Percentiles rank a stretch among this genome's conserved stretches.
Evolutionary conservation across 2,797 vertebrate genomes (phyloP).

Genomic region (Perdix hodgsoniae): DNA sequence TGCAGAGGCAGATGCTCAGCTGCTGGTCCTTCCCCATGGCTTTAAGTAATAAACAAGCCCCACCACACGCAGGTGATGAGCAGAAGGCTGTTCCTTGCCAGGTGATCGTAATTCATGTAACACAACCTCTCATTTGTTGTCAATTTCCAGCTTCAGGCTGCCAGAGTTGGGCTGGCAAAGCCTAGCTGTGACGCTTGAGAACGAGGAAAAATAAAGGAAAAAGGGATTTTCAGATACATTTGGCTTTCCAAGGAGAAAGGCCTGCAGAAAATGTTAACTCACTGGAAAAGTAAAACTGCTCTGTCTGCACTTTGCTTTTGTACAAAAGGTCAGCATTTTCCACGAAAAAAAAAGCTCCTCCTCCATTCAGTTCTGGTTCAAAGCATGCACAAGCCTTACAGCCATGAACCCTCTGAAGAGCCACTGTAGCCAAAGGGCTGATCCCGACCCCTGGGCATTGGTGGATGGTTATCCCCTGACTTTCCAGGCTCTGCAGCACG

Average conservation of each 20-base stretch:
- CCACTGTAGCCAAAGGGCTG: background rate
- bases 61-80: background rate
- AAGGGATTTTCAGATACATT: background rate
- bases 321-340: conserved; percentile 52
- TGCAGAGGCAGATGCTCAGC: background rate
- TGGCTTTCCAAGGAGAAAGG: background rate
- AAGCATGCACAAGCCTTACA: background rate
- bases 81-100: background rate
- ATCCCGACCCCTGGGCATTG: background rate
- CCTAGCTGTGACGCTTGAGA: background rate
- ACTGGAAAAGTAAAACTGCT: conserved; percentile 20
- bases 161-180: background rate
- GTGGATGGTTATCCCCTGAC: background rate
- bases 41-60: background rate
- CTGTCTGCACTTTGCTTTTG: conserved; percentile 40
- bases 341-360: background rate
- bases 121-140: background rate
- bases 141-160: background rate
- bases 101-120: background rate
- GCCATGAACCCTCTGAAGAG: background rate
- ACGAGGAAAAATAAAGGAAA: background rate
- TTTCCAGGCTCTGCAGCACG: background rate
- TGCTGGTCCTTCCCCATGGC: background rate
- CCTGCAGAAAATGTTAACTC: background rate
- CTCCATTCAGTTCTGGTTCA: background rate